A percentile compares a stretch with the other conserved stretches of the same genome.
Conservation (phyloP, 1,140 invertebrate species). For the Carposina sasakii region DNA sequence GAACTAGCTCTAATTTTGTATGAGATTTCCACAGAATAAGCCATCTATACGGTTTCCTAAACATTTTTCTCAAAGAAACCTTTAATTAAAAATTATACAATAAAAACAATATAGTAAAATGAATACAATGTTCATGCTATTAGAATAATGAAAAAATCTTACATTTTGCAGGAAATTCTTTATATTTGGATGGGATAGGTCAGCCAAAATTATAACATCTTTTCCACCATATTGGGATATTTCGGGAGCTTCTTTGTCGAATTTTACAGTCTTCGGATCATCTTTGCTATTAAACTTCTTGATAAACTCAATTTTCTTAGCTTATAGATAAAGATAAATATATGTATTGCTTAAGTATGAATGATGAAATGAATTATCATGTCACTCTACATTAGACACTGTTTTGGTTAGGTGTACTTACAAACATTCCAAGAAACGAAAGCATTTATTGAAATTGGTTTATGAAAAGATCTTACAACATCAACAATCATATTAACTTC, state of each 20-base stretch:
- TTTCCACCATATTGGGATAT: background rate
- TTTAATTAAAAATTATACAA: background rate
- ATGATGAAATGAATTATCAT: background rate
- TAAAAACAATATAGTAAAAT: background rate
- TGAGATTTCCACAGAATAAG: slow-evolving; percentile 19
- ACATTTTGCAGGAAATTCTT: background rate
- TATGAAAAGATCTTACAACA: slow-evolving; percentile 33
- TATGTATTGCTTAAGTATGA: background rate
- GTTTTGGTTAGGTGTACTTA: slow-evolving; percentile 19
- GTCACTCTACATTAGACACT: background rate
- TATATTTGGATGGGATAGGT: background rate
- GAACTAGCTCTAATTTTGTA: background rate
- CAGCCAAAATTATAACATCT: background rate
- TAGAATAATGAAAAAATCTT: background rate
- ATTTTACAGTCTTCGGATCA: background rate
- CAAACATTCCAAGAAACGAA: slow-evolving; percentile 34
- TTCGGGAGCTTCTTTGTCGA: background rate
- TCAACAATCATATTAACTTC: slow-evolving; percentile 33
- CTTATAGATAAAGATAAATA: background rate
- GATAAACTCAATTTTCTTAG: background rate
- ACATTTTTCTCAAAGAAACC: slow-evolving; percentile 8
- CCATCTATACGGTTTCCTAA: slow-evolving; percentile 31
- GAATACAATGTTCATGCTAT: background rate
- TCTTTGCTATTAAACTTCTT: background rate
- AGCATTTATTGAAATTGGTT: slow-evolving; percentile 30